Evolutionary conservation across 1,140 invertebrate genomes (phyloP).

Genomic region (Zaprionus vittiger): DNA sequence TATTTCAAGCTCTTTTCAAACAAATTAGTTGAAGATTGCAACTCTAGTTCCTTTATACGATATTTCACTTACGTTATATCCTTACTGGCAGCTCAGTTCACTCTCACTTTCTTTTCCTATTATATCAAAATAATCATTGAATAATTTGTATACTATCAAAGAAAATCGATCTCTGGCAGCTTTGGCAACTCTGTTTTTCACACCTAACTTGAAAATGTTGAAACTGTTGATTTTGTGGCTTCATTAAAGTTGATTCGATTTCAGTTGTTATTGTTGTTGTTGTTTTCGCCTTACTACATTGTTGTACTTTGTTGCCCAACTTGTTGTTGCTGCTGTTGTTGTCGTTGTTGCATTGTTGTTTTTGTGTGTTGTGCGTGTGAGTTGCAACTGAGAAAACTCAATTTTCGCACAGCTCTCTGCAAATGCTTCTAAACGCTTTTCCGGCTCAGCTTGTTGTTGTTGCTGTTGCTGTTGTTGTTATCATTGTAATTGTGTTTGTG

Average conservation of each 20-base stretch:
- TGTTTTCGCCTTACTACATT: neutral
- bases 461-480: conserved; percentile 34
- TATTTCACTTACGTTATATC: too few relatives aligned
- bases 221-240: conserved; percentile 15
- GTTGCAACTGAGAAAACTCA: conserved; percentile 46
- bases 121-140: neutral
- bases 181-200: neutral
- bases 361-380: conserved; percentile 12
- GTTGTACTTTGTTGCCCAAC: conserved; percentile 7
- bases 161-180: too few relatives aligned
- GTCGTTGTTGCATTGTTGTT: neutral
- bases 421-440: conserved; percentile 52
- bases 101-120: too few relatives aligned
- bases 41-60: too few relatives aligned
- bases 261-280: conserved; percentile 14
- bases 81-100: too few relatives aligned
- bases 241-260: conserved; percentile 12
- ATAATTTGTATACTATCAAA: neutral
- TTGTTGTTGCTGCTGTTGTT: conserved; percentile 18
- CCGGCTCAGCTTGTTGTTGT: conserved; percentile 28
- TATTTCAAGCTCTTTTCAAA: too few relatives aligned
- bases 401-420: conserved; percentile 42
- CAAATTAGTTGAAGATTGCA: too few relatives aligned
- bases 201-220: neutral
- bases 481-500: conserved; percentile 77